These are phyloP conservation scores for Halichoeres trimaculatus DNA, from an alignment of 2,113 vertebrate genomes.

Conservation along the genomic window DNA sequence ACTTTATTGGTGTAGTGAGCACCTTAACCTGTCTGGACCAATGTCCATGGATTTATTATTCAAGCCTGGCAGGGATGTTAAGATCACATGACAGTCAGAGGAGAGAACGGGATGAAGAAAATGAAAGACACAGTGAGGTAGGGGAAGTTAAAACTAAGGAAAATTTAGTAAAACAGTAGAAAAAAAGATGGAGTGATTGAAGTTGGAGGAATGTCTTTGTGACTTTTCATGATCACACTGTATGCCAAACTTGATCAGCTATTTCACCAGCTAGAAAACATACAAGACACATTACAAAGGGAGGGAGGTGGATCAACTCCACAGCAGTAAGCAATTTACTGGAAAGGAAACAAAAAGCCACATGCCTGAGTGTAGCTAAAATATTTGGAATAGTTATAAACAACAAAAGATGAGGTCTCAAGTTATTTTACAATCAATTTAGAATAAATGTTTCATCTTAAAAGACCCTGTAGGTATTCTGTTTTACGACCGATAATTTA, in stretches of 20 bases:
- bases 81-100: not conserved
- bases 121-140: not conserved
- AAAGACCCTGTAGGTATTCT: too few species aligned
- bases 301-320: too few species aligned
- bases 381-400: too few species aligned
- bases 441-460: too few species aligned
- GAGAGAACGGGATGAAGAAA: not conserved
- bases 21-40: conserved; percentile 34
- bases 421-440: too few species aligned
- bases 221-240: not conserved
- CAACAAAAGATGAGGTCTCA: too few species aligned
- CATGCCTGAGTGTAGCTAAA: too few species aligned
- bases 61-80: not conserved
- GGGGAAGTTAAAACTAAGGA: not conserved
- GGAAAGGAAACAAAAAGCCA: too few species aligned
- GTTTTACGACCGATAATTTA: too few species aligned
- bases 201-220: not conserved
- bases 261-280: not conserved
- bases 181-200: not conserved
- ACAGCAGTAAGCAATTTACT: too few species aligned
- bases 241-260: not conserved
- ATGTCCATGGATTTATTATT: not conserved
- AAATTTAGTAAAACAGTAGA: not conserved
- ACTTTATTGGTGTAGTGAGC: conserved; percentile 53
- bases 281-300: too few species aligned